These are phyloP conservation scores for Hirundichthys speculiger DNA, from an alignment of 2,113 vertebrate genomes.

Conservation along the genomic window DNA sequence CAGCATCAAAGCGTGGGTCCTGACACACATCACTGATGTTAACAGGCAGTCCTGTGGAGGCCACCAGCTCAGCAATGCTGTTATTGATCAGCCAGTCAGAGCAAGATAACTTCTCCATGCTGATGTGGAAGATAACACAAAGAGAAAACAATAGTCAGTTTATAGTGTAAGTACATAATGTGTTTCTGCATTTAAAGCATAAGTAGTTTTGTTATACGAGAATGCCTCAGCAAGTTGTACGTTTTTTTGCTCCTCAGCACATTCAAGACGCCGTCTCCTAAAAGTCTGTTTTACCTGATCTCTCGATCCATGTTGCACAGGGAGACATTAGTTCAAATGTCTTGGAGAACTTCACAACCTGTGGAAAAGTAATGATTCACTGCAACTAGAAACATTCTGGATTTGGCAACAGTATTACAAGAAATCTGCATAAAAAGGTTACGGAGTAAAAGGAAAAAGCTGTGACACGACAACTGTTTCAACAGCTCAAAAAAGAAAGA, in stretches of 20 bases:
- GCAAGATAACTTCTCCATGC: conserved; percentile 84
- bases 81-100: conserved; percentile 87
- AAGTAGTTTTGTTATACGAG: background rate
- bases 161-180: background rate
- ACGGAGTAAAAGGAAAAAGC: background rate
- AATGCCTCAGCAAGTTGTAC: background rate
- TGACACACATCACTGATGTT: conserved; percentile 87
- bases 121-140: conserved; percentile 64
- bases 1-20: conserved; percentile 85
- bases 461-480: background rate
- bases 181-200: background rate
- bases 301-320: conserved; percentile 78
- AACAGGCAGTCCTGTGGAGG: conserved; percentile 84
- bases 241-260: background rate
- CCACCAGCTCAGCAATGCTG: conserved; percentile 85
- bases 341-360: conserved; percentile 86
- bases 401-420: background rate
- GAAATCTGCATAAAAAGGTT: background rate
- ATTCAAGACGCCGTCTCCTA: background rate
- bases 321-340: conserved; percentile 87
- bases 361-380: conserved; percentile 6
- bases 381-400: background rate
- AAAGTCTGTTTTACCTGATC: conserved; percentile 69
- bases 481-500: background rate
- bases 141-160: conserved; percentile 38